These are phyloP conservation scores for Typhlichthys subterraneus DNA, from an alignment of 2,797 vertebrate genomes.

Conservation along the genomic window DNA sequence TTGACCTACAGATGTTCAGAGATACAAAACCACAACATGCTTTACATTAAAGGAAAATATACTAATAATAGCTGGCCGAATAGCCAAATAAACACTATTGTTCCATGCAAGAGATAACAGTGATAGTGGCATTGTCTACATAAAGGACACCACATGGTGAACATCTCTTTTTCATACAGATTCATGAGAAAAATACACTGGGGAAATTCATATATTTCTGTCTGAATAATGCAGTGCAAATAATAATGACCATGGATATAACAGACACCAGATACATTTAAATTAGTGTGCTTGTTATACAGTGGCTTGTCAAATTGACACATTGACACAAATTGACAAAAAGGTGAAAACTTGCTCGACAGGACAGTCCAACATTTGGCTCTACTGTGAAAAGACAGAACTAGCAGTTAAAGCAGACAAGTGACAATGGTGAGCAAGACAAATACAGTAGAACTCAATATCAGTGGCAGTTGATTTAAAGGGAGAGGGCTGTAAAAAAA, in stretches of 20 bases:
- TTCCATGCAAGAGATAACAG: neutral
- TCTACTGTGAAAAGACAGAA: conserved; percentile 2
- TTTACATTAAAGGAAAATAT: too few species aligned
- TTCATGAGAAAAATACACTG: neutral
- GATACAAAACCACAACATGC: too few species aligned
- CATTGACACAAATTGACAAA: neutral
- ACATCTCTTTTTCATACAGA: neutral
- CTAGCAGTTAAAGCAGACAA: neutral
- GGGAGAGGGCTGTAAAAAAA: neutral
- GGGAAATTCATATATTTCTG: neutral
- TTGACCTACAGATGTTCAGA: neutral
- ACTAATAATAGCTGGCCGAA: too few species aligned
- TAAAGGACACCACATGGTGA: neutral
- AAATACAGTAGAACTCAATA: conserved; percentile 20
- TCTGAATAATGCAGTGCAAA: neutral
- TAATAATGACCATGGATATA: neutral
- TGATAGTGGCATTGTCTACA: neutral
- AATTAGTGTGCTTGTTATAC: conserved; percentile 14
- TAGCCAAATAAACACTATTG: conserved; percentile 7
- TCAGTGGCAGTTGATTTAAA: conserved; percentile 13
- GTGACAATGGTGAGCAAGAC: conserved; percentile 11
- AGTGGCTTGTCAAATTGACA: neutral
- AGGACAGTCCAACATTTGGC: neutral
- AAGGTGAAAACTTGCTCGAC: neutral
- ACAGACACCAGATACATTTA: neutral